These are phyloP conservation scores for Imbricaverruca yamaguchii DNA, from an alignment of 2,888 invertebrate genomes.

Conservation along the genomic window DNA sequence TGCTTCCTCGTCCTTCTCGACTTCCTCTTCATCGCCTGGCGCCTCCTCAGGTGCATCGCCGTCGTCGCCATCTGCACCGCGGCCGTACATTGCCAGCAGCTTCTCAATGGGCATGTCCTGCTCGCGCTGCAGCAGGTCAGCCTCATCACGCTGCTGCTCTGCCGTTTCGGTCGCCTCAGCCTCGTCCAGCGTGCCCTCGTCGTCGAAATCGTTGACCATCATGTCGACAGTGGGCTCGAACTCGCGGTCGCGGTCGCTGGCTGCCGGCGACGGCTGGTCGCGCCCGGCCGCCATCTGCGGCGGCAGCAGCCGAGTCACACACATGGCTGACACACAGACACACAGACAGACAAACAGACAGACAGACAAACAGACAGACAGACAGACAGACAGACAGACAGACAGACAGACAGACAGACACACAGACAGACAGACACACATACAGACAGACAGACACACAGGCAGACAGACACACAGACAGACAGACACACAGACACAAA, in stretches of 20 bases:
- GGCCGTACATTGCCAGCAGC: slow-evolving; percentile 80
- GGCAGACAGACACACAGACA: no score
- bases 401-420: no score
- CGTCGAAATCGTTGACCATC: slow-evolving; percentile 96
- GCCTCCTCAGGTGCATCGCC: slow-evolving; percentile 9
- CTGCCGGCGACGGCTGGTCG: slow-evolving; percentile 9
- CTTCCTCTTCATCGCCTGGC: slow-evolving; percentile 26
- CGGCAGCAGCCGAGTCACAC: no score
- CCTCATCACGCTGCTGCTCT: slow-evolving; percentile 43
- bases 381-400: no score
- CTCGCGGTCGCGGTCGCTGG: slow-evolving; percentile 41
- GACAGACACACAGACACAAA: no score
- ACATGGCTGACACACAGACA: no score
- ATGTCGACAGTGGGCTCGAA: slow-evolving; percentile 93
- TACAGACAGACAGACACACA: no score
- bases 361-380: no score
- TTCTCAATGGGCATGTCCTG: slow-evolving; percentile 95
- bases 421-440: no score
- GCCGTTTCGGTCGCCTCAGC: slow-evolving; percentile 90
- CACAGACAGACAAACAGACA: no score
- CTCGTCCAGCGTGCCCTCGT: slow-evolving; percentile 92
- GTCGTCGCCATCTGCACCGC: slow-evolving; percentile 35
- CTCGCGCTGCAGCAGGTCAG: slow-evolving; percentile 50
- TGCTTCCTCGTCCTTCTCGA: slow-evolving; percentile 38
- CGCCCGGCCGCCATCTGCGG: background rate